Conservation (phyloP, 2,888 invertebrate species). For the Syrista parreyssii region DNA sequence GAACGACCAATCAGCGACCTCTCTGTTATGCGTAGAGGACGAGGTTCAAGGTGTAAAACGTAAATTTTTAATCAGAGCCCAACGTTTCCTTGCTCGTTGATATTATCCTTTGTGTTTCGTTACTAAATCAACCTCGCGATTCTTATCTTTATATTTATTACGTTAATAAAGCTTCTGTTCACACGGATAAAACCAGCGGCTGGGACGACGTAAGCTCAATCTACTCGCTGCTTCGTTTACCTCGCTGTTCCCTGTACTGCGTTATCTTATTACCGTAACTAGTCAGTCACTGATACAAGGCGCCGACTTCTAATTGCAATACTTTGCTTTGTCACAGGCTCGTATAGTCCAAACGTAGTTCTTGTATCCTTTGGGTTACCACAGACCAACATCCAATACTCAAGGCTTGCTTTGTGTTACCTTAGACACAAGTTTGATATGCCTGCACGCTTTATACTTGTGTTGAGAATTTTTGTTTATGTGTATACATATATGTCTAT, state of each 20-base stretch:
- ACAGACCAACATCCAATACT: too few relatives aligned
- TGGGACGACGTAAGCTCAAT: too few relatives aligned
- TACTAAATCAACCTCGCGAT: constrained; percentile 21
- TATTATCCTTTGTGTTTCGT: background rate
- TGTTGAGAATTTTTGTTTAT: background rate
- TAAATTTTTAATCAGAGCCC: background rate
- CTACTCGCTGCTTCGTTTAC: too few relatives aligned
- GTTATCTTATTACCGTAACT: constrained; percentile 20
- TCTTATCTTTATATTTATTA: constrained; percentile 57
- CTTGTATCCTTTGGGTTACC: too few relatives aligned
- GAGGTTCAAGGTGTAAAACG: background rate
- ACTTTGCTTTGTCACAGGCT: constrained; percentile 23
- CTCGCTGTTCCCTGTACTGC: constrained; percentile 15
- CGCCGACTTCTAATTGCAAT: constrained; percentile 26
- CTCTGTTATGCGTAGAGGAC: too few relatives aligned
- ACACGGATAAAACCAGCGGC: constrained; percentile 32
- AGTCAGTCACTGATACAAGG: constrained; percentile 12
- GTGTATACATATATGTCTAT: background rate
- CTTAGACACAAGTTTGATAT: too few relatives aligned
- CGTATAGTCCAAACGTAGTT: too few relatives aligned
- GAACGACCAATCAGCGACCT: background rate
- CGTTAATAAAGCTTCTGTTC: constrained; percentile 53
- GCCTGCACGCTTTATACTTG: too few relatives aligned
- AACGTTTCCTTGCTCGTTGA: background rate
- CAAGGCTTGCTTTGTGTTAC: too few relatives aligned